Evolutionary conservation across 37 sponge, comb jelly and placozoan species (phyloP).

Genomic region (Haliclona indistincta): DNA sequence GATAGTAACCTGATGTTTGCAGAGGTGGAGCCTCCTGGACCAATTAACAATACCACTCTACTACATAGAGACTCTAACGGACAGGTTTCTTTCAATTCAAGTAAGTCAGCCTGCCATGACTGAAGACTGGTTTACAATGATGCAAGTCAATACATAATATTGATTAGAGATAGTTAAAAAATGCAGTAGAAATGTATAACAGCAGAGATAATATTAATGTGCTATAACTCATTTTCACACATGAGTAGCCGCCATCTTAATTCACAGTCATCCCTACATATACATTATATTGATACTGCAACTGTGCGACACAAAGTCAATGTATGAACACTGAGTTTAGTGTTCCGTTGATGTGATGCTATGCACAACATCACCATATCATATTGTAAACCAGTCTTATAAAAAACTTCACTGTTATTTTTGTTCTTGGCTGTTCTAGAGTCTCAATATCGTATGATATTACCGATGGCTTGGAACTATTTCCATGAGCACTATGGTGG

Average conservation of each 20-base stretch:
- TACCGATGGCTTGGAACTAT: conserved; percentile 43
- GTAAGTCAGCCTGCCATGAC: neutral
- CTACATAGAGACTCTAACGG: conserved; percentile 5
- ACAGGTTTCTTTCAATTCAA: neutral
- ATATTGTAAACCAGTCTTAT: neutral
- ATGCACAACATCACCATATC: neutral
- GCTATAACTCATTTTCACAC: too few relatives aligned
- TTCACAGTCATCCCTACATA: too few relatives aligned
- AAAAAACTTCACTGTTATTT: neutral
- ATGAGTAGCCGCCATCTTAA: too few relatives aligned
- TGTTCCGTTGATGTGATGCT: too few relatives aligned
- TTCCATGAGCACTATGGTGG: conserved; percentile 68
- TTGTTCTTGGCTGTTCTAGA: conserved; percentile 4
- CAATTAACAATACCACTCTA: conserved; percentile 57
- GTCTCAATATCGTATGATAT: conserved; percentile 26
- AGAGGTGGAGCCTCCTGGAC: conserved; percentile 61
- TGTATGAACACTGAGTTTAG: too few relatives aligned
- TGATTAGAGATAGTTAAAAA: too few relatives aligned
- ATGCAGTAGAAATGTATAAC: too few relatives aligned
- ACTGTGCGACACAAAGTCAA: too few relatives aligned
- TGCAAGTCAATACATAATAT: neutral
- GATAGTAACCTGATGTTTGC: neutral
- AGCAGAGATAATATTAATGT: too few relatives aligned
- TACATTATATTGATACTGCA: too few relatives aligned
- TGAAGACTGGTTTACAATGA: neutral